A percentile compares a stretch with the other conserved stretches of the same genome.
These are phyloP conservation scores for Catalaphyllia jardinei DNA, from an alignment of 64 coral and sea anemone species.

Conservation along the genomic window DNA sequence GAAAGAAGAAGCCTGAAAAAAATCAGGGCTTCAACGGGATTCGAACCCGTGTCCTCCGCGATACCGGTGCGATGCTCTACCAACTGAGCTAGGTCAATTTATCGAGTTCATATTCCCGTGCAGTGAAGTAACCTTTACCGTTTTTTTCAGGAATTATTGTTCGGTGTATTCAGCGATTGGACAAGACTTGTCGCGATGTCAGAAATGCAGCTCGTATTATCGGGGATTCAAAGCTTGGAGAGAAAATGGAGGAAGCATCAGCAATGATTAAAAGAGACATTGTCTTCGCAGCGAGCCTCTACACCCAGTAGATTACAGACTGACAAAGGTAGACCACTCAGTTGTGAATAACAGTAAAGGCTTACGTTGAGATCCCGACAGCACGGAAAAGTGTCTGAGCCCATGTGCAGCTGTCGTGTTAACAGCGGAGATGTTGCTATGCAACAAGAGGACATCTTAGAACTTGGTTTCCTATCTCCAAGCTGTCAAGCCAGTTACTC, in stretches of 20 bases:
- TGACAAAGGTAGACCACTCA: neutral
- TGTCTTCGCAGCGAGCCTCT: slow-evolving; percentile 94
- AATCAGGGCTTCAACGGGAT: too few species aligned
- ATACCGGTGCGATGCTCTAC: too few species aligned
- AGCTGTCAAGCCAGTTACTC: too few species aligned
- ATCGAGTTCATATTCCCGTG: too few species aligned
- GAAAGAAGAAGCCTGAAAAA: too few species aligned
- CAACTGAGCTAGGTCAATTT: too few species aligned
- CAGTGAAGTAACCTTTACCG: neutral
- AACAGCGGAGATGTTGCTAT: too few species aligned
- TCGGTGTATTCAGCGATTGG: slow-evolving; percentile 91
- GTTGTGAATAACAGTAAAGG: neutral
- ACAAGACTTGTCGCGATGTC: slow-evolving; percentile 86
- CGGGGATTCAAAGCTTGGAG: slow-evolving; percentile 76
- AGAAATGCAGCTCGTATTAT: slow-evolving; percentile 86
- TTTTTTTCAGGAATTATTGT: slow-evolving; percentile 90
- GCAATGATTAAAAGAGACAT: slow-evolving; percentile 86
- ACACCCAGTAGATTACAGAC: too few species aligned
- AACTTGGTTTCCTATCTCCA: too few species aligned
- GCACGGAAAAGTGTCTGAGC: neutral
- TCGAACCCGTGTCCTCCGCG: too few species aligned
- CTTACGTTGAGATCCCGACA: neutral
- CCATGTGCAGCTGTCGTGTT: neutral
- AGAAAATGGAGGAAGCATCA: slow-evolving; percentile 96
- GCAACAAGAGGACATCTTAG: too few species aligned